Base-by-base conservation (phyloP, 1,140 invertebrate species). In the Aphelinus certus region DNA sequence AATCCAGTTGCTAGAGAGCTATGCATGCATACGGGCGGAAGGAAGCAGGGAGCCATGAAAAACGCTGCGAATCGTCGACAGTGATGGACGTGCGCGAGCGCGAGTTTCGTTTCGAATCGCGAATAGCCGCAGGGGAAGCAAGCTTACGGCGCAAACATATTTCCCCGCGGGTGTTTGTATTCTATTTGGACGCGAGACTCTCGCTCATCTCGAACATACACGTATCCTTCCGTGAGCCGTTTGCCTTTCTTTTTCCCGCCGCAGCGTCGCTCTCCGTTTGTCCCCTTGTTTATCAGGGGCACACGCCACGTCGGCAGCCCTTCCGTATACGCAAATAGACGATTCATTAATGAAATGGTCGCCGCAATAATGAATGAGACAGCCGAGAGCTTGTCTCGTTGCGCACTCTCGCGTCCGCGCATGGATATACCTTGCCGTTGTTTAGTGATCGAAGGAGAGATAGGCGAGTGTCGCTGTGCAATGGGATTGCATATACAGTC, bases 121-220 rank as follows among this genome's bases (percentile, higher is more conserved):
- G 43, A 26, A 63, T 72, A 58, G 3, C n/a, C 46, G 58, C 53
- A 51, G 56, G 61, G n/a, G 6, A 62, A 42, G 5, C 26, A 26
- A 67, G 53, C 49, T 67, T 57, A n/a, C 58, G 65, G 71, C 78
- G 83, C 82, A 84, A 83, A 83, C 79, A 82, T 83, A 83, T 85
- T 85, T 82, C 76, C 77, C 65, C 42, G 10, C 51, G 72, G 65
- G 3, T 82, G 82, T 85, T 86, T 82, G 81, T 82, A 84, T 85
- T 85, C 81, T 80, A 82, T 81, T 84, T 80, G 79, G 73, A 83
- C 76, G 65, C 66, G 75, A 80, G 79, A 75, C 65, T 51, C 73
- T 58, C 76, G 42, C 47, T 43, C 47, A 48, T 48, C 43, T 4
- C 48, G 26, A 26, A 26, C 26, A 26, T 26, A 10, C 51, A 43